Conservation (phyloP, 2,888 invertebrate genomes). For the Machimus rusticus region DNA sequence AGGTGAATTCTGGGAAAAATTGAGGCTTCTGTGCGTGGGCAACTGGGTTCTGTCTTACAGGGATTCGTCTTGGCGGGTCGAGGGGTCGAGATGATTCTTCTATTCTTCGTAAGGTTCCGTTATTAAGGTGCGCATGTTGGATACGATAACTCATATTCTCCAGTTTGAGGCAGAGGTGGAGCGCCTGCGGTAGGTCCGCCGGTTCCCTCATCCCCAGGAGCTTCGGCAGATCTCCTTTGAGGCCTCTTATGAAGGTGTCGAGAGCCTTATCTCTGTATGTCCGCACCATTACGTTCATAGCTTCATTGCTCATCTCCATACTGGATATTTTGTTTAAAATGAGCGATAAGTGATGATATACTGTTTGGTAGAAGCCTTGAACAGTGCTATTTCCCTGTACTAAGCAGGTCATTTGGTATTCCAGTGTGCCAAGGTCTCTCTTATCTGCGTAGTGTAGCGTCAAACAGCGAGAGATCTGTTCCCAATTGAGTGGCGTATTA, state of each 20-base stretch:
- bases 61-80: too few relatives aligned
- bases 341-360: slow-evolving; percentile 45
- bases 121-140: background rate
- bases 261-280: background rate
- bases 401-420: slow-evolving; percentile 41
- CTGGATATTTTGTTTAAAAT: slow-evolving; percentile 45
- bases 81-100: too few relatives aligned
- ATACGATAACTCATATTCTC: background rate
- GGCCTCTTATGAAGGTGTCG: background rate
- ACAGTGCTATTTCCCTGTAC: slow-evolving; percentile 33
- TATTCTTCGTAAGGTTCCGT: background rate
- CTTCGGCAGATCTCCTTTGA: background rate
- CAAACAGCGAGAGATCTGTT: slow-evolving; percentile 38
- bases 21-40: too few relatives aligned
- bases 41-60: background rate
- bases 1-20: background rate
- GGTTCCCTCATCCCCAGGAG: background rate
- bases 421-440: slow-evolving; percentile 22
- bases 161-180: background rate
- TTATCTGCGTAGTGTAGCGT: slow-evolving; percentile 45
- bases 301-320: background rate
- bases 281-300: background rate
- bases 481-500: slow-evolving; percentile 38
- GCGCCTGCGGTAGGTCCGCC: background rate
- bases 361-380: slow-evolving; percentile 42